These are phyloP conservation scores for Toxotes lorentzi DNA, from an alignment of 2,797 vertebrate species.

Conservation along the genomic window DNA sequence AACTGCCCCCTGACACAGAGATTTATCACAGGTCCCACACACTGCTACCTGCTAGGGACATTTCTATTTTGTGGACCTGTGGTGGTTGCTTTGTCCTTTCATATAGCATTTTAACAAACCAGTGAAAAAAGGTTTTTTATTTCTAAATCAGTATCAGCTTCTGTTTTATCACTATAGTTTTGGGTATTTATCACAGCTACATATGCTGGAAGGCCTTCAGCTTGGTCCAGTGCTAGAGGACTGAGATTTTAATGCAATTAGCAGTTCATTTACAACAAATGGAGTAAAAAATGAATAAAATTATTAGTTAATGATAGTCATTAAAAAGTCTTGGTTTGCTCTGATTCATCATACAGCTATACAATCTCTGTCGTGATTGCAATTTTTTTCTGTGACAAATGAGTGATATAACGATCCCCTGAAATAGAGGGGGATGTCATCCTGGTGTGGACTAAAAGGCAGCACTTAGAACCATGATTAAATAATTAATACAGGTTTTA, in stretches of 20 bases:
- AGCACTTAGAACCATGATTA: slow-evolving; percentile 84
- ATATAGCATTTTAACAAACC: slow-evolving; percentile 30
- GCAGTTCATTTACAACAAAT: slow-evolving; percentile 70
- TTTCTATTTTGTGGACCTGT: slow-evolving; percentile 48
- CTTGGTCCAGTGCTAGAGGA: slow-evolving; percentile 26
- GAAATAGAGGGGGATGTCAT: slow-evolving; percentile 82
- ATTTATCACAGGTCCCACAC: slow-evolving; percentile 78
- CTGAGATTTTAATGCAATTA: slow-evolving; percentile 68
- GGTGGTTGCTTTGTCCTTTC: slow-evolving; percentile 47
- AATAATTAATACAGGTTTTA: slow-evolving; percentile 89
- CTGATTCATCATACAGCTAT: slow-evolving; percentile 72
- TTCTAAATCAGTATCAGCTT: slow-evolving; percentile 23
- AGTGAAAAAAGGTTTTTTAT: slow-evolving; percentile 11
- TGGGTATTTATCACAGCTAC: slow-evolving; percentile 31
- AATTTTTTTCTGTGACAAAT: slow-evolving; percentile 77
- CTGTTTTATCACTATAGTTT: slow-evolving; percentile 31
- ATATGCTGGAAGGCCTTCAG: slow-evolving; percentile 28
- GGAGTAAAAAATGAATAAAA: slow-evolving; percentile 65
- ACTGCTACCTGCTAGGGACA: slow-evolving; percentile 53
- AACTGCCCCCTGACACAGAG: slow-evolving; percentile 77
- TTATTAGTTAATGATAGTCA: slow-evolving; percentile 63
- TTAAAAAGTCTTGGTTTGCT: slow-evolving; percentile 69
- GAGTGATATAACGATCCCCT: slow-evolving; percentile 80
- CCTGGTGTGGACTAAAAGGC: slow-evolving; percentile 79
- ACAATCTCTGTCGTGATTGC: slow-evolving; percentile 69